A percentile compares a stretch with the other conserved stretches of the same genome.
Evolutionary conservation across 1,140 invertebrate species (phyloP).

Genomic region (Sinella curviseta): DNA sequence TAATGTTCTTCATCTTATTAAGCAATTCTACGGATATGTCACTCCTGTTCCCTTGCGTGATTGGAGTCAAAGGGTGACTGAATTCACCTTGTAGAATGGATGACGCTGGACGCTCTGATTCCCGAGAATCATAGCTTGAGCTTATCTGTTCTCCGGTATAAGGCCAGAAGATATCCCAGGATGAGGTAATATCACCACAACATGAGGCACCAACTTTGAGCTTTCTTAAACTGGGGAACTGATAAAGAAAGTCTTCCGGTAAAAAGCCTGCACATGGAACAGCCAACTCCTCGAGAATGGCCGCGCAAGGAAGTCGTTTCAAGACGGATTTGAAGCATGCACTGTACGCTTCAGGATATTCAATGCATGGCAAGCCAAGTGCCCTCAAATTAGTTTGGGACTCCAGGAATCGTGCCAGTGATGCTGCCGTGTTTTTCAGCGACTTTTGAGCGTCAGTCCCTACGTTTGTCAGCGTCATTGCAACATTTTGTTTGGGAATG

Average conservation of each 20-base stretch:
- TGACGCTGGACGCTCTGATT: too few species aligned
- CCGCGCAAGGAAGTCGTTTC: background rate
- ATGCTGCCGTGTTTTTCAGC: background rate
- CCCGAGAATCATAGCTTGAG: background rate
- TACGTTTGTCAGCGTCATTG: background rate
- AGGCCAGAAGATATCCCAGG: background rate
- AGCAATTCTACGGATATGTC: too few species aligned
- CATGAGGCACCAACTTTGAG: background rate
- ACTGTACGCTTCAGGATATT: background rate
- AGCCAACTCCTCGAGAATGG: background rate
- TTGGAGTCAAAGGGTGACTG: too few species aligned
- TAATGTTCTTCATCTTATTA: background rate
- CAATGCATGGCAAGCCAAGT: background rate
- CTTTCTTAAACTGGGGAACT: background rate
- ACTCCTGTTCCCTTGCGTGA: too few species aligned
- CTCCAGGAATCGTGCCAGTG: background rate
- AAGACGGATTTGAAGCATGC: background rate
- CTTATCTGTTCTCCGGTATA: background rate
- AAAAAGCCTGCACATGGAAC: background rate
- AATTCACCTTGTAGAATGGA: too few species aligned
- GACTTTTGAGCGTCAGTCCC: background rate
- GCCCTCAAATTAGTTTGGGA: background rate
- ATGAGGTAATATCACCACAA: background rate
- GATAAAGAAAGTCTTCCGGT: background rate
- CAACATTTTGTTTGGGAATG: background rate